Percentiles rank a stretch among this genome's conserved stretches.
phyloP scores from a whole-genome alignment of 2,888 invertebrate species.

The Elysia crispata region DNA sequence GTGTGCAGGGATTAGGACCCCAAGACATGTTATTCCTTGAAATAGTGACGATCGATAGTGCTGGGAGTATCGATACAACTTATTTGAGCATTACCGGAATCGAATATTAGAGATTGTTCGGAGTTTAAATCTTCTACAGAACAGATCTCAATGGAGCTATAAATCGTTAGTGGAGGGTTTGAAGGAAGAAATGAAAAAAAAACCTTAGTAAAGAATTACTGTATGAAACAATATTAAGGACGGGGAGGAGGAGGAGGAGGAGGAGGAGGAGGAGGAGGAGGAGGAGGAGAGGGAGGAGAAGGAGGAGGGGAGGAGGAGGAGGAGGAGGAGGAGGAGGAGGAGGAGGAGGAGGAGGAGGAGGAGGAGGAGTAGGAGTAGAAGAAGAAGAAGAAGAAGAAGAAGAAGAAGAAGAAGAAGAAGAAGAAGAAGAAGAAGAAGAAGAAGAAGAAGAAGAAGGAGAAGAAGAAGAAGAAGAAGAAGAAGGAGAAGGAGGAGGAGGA shows the following conservation, averaged over 20 bases:
- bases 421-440: constrained; percentile 9
- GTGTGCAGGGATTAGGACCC: no score
- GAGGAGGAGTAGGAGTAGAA: no score
- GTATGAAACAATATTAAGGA: constrained; percentile 1
- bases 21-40: no score
- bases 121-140: no score
- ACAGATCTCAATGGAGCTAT: no score
- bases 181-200: no score
- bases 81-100: no score
- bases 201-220: no score
- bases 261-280: background rate
- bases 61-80: no score
- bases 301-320: background rate
- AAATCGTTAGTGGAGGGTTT: no score
- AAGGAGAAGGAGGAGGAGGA: background rate
- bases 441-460: constrained; percentile 4
- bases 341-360: background rate
- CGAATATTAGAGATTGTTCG: no score
- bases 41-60: no score
- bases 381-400: constrained; percentile 9
- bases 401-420: constrained; percentile 9
- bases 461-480: constrained; percentile 9
- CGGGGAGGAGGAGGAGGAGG: background rate
- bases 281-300: background rate
- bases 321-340: background rate